These are phyloP conservation scores for Tachypleus tridentatus DNA, from an alignment of 1,140 invertebrate species.

Conservation along the genomic window DNA sequence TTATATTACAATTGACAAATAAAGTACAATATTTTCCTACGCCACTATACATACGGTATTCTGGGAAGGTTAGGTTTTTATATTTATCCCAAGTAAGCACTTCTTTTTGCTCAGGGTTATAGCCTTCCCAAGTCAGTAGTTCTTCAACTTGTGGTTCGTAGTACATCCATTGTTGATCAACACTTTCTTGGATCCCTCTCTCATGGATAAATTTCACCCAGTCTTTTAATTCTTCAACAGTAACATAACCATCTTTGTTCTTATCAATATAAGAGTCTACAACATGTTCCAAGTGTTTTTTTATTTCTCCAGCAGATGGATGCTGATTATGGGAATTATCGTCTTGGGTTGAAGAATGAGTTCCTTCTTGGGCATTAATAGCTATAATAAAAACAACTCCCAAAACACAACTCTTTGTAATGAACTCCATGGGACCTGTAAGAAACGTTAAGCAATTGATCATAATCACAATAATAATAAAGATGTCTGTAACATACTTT, in stretches of 20 bases:
- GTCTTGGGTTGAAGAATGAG: no score
- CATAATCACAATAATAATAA: no score
- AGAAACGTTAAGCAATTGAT: no score
- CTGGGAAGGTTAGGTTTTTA: constrained; percentile 66
- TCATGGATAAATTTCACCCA: constrained; percentile 50
- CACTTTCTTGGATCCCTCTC: constrained; percentile 75
- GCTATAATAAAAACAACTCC: no score
- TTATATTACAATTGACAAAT: neutral
- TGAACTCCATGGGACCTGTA: no score
- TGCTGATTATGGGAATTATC: neutral
- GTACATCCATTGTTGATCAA: constrained; percentile 74
- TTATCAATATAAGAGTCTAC: constrained; percentile 15
- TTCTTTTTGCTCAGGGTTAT: constrained; percentile 67
- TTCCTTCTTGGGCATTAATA: no score
- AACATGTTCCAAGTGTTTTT: constrained; percentile 12
- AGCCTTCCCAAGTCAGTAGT: constrained; percentile 41
- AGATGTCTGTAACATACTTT: no score
- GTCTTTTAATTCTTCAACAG: constrained; percentile 77
- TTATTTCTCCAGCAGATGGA: constrained; percentile 11
- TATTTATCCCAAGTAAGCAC: constrained; percentile 78
- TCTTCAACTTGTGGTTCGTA: constrained; percentile 24
- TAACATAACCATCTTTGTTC: constrained; percentile 61
- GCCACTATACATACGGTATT: constrained; percentile 38
- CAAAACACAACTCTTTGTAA: no score
- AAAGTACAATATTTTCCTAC: constrained; percentile 9